Evolutionary conservation across 1,140 invertebrate genomes (phyloP).

Genomic region (Drosophila teissieri): DNA sequence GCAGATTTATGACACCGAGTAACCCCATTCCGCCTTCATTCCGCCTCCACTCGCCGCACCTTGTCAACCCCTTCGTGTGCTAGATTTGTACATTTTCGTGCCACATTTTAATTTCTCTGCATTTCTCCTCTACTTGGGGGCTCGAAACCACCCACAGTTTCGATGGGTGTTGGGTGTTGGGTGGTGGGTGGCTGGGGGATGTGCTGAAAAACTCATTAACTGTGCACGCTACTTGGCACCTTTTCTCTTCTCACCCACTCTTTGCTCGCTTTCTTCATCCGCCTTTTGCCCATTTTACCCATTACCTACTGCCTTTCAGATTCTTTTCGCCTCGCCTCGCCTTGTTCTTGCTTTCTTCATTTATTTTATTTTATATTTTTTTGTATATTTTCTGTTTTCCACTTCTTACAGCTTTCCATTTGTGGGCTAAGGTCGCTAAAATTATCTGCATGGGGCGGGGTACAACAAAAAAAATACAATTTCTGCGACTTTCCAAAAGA

Average conservation of each 20-base stretch:
- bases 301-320: conserved; percentile 51
- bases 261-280: conserved; percentile 10
- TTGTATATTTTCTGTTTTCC: background rate
- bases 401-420: conserved; percentile 30
- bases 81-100: conserved; percentile 77
- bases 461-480: conserved; percentile 40
- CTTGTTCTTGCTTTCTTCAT: conserved; percentile 48
- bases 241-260: conserved; percentile 36
- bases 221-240: conserved; percentile 82
- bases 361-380: conserved; percentile 11
- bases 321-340: conserved; percentile 58
- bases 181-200: conserved; percentile 8
- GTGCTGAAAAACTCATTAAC: conserved; percentile 79
- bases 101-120: conserved; percentile 75
- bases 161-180: too few relatives aligned
- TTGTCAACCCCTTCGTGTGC: conserved; percentile 62
- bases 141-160: too few relatives aligned
- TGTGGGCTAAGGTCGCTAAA: conserved; percentile 78
- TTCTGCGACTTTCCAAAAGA: conserved; percentile 36
- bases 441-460: conserved; percentile 67
- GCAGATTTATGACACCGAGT: conserved; percentile 76
- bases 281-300: background rate
- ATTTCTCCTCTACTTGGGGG: background rate
- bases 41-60: conserved; percentile 10
- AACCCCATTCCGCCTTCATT: conserved; percentile 49